Conservation (phyloP, 2,113 vertebrate genomes). For the Pteropus alecto region DNA sequence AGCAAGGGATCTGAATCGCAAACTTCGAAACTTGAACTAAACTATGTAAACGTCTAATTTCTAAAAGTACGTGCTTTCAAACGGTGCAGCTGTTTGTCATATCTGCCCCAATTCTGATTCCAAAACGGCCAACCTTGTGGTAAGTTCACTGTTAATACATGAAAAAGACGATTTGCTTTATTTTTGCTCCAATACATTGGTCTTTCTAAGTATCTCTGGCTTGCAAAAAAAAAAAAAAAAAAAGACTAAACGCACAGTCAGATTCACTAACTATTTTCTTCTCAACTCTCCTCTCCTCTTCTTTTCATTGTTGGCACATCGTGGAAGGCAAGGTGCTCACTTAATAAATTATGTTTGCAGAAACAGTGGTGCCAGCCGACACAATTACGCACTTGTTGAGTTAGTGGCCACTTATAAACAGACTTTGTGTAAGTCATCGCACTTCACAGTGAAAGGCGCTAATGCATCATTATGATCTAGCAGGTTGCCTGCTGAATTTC, state of each 20-base stretch:
- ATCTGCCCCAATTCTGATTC: neutral
- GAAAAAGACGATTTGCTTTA: neutral
- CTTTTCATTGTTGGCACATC: neutral
- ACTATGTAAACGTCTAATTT: neutral
- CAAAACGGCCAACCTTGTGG: neutral
- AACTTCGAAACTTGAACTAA: neutral
- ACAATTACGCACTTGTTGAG: slow-evolving; percentile 74
- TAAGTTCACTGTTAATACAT: neutral
- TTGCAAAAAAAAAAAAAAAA: slow-evolving; percentile 19
- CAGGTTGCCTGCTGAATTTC: slow-evolving; percentile 85
- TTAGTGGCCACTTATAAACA: slow-evolving; percentile 65
- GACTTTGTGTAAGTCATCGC: slow-evolving; percentile 80
- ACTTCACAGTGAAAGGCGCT: slow-evolving; percentile 78
- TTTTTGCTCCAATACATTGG: slow-evolving; percentile 14
- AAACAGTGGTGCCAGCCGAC: slow-evolving; percentile 24
- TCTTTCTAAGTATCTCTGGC: slow-evolving; percentile 54
- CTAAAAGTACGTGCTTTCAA: neutral
- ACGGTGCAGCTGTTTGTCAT: neutral
- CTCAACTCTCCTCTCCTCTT: neutral
- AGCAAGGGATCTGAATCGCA: neutral
- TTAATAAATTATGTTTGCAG: slow-evolving; percentile 70
- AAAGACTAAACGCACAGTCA: neutral
- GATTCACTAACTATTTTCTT: neutral
- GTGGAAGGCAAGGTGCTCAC: slow-evolving; percentile 41
- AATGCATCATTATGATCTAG: slow-evolving; percentile 88